These are phyloP conservation scores for Cirrhinus molitorella DNA, from an alignment of 2,797 vertebrate species.

Conservation along the genomic window DNA sequence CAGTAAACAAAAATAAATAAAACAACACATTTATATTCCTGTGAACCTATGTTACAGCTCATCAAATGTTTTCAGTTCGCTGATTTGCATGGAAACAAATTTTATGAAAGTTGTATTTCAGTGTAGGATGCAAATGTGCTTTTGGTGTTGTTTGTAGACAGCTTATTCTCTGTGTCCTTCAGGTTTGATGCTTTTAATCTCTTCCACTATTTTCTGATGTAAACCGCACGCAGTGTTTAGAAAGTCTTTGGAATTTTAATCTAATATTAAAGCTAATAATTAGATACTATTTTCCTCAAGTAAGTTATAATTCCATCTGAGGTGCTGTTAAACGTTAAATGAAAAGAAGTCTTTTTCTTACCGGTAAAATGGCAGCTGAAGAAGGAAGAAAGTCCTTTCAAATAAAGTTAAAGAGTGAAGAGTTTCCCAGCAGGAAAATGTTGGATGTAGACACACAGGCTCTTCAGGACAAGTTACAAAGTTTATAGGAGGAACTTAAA, in stretches of 20 bases:
- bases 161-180: not conserved
- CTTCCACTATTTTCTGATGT: not conserved
- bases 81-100: constrained; percentile 60
- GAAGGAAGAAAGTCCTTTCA: constrained; percentile 11
- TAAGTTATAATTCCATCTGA: not conserved
- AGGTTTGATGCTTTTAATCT: not conserved
- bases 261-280: not conserved
- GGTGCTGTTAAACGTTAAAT: not conserved
- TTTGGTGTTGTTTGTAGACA: not conserved
- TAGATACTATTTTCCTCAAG: not conserved
- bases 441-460: constrained; percentile 21
- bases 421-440: constrained; percentile 2
- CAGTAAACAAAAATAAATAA: not conserved
- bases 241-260: not conserved
- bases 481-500: constrained; percentile 58
- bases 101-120: constrained; percentile 25
- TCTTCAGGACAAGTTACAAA: constrained; percentile 1
- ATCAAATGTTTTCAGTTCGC: not conserved
- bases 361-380: not conserved
- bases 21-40: not conserved
- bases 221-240: not conserved
- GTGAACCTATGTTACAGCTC: not conserved
- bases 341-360: constrained; percentile 31
- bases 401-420: not conserved
- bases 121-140: constrained; percentile 51